A percentile compares a stretch with the other conserved stretches of the same genome.
Evolutionary conservation across 2,113 vertebrate species (phyloP).

Genomic region (Xenotilapia longispinis): DNA sequence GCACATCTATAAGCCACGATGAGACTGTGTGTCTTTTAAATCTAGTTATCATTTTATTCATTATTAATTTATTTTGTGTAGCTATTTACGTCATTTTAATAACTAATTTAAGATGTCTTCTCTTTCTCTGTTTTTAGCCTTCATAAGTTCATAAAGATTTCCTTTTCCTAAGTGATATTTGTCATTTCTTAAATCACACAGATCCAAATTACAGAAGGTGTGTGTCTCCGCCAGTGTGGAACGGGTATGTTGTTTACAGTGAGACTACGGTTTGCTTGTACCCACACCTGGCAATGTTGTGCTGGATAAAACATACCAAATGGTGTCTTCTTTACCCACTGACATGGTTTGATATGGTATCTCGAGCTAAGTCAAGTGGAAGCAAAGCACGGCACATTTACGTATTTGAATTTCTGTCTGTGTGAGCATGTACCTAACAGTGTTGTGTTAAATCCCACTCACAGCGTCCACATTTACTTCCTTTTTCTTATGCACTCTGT

Average conservation of each 20-base stretch:
- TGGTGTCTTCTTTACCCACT: not conserved
- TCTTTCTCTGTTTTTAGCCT: not conserved
- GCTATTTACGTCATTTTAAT: not conserved
- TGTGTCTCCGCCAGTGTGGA: not conserved
- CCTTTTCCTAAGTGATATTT: not conserved
- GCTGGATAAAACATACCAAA: not conserved
- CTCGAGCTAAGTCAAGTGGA: not conserved
- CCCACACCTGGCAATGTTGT: not conserved
- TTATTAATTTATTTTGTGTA: not conserved
- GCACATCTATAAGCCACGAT: not conserved
- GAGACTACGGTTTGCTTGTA: not conserved
- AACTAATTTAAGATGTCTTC: not conserved
- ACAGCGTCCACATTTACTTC: not conserved
- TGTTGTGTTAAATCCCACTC: not conserved
- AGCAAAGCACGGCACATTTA: not conserved
- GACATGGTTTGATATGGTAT: not conserved
- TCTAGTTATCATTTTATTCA: not conserved
- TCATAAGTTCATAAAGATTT: not conserved
- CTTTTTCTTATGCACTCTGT: not conserved
- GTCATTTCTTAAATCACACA: not conserved
- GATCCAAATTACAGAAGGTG: not conserved
- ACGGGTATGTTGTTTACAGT: not conserved
- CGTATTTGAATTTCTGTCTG: not conserved
- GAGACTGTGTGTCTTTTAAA: not conserved
- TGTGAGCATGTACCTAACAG: not conserved